Conservation (phyloP, 2,113 vertebrate genomes). For the Lophura nycthemera region DNA sequence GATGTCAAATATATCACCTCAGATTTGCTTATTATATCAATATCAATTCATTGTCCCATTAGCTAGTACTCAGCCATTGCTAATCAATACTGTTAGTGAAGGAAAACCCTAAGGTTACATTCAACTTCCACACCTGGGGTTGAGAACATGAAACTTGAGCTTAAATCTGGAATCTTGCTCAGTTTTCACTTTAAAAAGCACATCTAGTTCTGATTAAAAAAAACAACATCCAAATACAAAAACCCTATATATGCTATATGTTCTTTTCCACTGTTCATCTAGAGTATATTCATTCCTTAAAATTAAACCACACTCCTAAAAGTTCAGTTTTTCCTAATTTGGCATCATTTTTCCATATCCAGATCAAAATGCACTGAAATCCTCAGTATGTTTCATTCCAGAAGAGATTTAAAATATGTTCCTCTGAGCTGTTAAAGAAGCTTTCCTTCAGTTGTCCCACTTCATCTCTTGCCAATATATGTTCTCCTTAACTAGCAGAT, state of each 20-base stretch:
- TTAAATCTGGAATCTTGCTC: neutral
- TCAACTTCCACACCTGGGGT: neutral
- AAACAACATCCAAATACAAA: neutral
- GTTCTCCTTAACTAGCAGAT: conserved; percentile 16
- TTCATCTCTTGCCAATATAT: conserved; percentile 52
- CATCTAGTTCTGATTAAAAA: neutral
- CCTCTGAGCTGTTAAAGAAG: neutral
- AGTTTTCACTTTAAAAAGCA: neutral
- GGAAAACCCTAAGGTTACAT: neutral
- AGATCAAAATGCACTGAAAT: conserved; percentile 26
- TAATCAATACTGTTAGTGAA: neutral
- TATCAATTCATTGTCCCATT: neutral
- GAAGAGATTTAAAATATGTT: conserved; percentile 34
- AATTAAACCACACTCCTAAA: conserved; percentile 1
- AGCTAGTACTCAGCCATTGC: neutral
- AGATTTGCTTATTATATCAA: neutral
- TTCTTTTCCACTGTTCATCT: neutral
- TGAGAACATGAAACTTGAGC: neutral
- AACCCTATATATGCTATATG: neutral
- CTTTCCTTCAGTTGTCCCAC: conserved; percentile 25
- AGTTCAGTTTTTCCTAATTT: conserved; percentile 20
- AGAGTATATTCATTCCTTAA: neutral
- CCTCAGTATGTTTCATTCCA: neutral
- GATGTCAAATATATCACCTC: neutral
- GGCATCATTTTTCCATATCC: neutral